Conservation (phyloP, 2,113 vertebrate species). For the Protobothrops flavoviridis region DNA sequence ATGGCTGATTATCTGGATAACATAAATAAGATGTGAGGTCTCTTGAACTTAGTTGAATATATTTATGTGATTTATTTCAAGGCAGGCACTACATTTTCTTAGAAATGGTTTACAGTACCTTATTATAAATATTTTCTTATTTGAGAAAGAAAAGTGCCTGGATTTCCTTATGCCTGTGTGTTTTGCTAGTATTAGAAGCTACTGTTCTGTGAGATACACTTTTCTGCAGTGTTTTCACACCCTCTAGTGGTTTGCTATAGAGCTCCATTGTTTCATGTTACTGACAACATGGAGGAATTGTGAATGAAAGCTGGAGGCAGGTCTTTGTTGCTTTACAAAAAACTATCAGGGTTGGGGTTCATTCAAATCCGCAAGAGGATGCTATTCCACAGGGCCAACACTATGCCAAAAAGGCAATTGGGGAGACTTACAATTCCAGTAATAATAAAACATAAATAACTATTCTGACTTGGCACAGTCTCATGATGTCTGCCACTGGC, state of each 20-base stretch:
- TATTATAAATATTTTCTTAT: not conserved
- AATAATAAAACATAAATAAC: not conserved
- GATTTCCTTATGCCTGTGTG: not conserved
- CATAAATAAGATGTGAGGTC: not conserved
- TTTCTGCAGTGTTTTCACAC: not conserved
- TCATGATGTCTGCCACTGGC: not conserved
- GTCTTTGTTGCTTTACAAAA: not conserved
- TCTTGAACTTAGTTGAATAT: not conserved
- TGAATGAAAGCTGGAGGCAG: not conserved
- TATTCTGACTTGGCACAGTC: not conserved
- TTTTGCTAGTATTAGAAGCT: not conserved
- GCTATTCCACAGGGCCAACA: not conserved
- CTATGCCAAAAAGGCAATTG: not conserved
- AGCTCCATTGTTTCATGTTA: not conserved
- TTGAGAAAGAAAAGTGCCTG: not conserved
- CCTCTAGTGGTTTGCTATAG: slow-evolving; percentile 6
- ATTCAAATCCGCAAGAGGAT: not conserved
- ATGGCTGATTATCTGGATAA: not conserved
- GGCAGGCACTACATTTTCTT: not conserved
- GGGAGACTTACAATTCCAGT: not conserved
- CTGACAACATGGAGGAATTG: not conserved
- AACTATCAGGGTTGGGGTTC: not conserved
- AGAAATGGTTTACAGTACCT: not conserved
- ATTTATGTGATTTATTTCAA: not conserved
- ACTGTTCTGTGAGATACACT: not conserved